Percentiles rank a stretch among this genome's conserved stretches.
phyloP scores from a whole-genome alignment of 2,797 vertebrate genomes.

The Crypturellus tataupa region DNA sequence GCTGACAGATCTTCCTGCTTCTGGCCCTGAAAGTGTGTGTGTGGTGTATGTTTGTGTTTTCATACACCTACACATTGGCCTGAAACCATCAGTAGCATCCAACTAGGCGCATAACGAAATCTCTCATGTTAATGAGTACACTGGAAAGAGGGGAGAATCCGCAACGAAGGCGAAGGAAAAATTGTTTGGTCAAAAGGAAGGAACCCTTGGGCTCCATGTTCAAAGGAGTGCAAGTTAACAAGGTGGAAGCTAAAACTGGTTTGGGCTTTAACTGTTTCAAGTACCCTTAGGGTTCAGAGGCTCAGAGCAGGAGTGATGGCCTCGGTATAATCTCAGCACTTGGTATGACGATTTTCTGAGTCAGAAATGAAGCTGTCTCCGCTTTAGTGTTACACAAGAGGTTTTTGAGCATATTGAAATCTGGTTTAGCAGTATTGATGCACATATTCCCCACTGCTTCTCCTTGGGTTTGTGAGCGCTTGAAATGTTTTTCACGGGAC shows the following conservation, averaged over 20 bases:
- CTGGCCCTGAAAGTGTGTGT: slow-evolving; percentile 45
- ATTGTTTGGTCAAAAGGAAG: slow-evolving; percentile 54
- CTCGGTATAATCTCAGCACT: not conserved
- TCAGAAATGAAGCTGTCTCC: not conserved
- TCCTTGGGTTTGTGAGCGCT: not conserved
- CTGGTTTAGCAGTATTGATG: not conserved
- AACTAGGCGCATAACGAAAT: slow-evolving; percentile 39
- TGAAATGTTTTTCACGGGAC: slow-evolving; percentile 20
- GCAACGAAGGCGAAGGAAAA: not conserved
- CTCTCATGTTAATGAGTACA: slow-evolving; percentile 52
- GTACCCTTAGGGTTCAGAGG: not conserved
- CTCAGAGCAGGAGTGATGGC: not conserved
- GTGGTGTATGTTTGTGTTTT: slow-evolving; percentile 36
- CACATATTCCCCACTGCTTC: not conserved
- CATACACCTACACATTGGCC: slow-evolving; percentile 55
- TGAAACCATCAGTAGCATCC: slow-evolving; percentile 64
- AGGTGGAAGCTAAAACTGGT: slow-evolving; percentile 28
- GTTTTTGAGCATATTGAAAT: slow-evolving; percentile 29
- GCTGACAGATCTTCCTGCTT: slow-evolving; percentile 71
- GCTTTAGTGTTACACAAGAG: not conserved
- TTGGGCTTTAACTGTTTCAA: slow-evolving; percentile 53
- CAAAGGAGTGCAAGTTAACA: slow-evolving; percentile 65
- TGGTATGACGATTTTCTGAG: not conserved
- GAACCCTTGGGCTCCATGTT: slow-evolving; percentile 48
- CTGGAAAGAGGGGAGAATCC: slow-evolving; percentile 33